These are phyloP conservation scores for Callopanchax toddi DNA, from an alignment of 2,113 vertebrate species.

Conservation along the genomic window DNA sequence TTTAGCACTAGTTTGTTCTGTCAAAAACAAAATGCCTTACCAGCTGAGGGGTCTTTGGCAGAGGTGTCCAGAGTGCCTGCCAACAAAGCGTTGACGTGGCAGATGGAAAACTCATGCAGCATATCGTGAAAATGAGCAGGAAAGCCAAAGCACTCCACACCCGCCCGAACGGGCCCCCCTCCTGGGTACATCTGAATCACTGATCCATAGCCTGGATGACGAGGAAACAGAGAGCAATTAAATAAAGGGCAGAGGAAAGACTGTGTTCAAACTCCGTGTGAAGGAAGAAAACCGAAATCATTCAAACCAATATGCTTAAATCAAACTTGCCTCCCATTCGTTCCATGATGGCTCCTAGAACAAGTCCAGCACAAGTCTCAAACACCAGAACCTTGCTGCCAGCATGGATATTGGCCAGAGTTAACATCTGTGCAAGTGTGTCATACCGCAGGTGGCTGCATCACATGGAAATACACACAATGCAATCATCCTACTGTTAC, in stretches of 20 bases:
- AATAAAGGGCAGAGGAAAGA: not conserved
- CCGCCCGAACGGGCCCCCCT: conserved; percentile 87
- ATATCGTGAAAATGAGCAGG: conserved; percentile 85
- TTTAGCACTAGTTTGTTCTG: not conserved
- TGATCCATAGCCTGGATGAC: conserved; percentile 87
- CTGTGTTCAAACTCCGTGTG: not conserved
- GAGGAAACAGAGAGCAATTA: conserved; percentile 19
- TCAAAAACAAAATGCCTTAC: conserved; percentile 27
- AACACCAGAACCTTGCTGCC: conserved; percentile 94
- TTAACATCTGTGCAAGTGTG: conserved; percentile 93
- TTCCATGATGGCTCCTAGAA: conserved; percentile 94
- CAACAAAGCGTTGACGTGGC: conserved; percentile 88
- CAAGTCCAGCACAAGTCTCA: conserved; percentile 93
- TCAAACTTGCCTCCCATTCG: conserved; percentile 89
- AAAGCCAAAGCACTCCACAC: conserved; percentile 93
- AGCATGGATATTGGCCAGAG: conserved; percentile 91
- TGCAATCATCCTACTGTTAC: not conserved
- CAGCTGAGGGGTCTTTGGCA: conserved; percentile 52
- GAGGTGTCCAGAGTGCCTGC: conserved; percentile 82
- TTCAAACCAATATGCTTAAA: no score
- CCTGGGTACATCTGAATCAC: conserved; percentile 95
- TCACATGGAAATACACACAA: conserved; percentile 2
- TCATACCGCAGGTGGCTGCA: conserved; percentile 92
- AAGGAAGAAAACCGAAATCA: no score
- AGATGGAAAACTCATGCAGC: conserved; percentile 93